Evolutionary conservation across 2,888 invertebrate genomes (phyloP).

Genomic region (Hofmannophila pseudospretella): DNA sequence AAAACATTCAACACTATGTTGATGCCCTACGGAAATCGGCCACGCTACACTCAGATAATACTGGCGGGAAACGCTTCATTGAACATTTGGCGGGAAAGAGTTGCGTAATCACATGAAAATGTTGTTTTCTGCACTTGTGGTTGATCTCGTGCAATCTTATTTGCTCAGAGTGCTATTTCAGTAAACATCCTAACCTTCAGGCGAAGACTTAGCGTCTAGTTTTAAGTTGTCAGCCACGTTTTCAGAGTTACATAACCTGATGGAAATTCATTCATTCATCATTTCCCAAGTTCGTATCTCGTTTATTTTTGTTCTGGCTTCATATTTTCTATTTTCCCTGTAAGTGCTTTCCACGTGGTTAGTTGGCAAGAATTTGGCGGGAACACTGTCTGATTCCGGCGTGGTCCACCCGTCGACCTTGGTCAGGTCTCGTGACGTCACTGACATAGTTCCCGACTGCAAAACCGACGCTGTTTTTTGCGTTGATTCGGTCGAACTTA

Average conservation of each 20-base stretch:
- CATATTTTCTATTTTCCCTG: slow-evolving; percentile 2
- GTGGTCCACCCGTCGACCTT: slow-evolving; percentile 64
- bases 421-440: slow-evolving; percentile 59
- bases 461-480: slow-evolving; percentile 52
- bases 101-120: slow-evolving; percentile 62
- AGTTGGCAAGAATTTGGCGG: slow-evolving; percentile 53
- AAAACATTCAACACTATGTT: slow-evolving; percentile 23
- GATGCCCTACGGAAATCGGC: slow-evolving; percentile 38
- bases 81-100: slow-evolving; percentile 69
- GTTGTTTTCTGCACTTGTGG: slow-evolving; percentile 25
- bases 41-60: slow-evolving; percentile 43
- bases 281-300: slow-evolving; percentile 8
- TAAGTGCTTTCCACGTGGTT: slow-evolving; percentile 31
- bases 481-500: slow-evolving; percentile 39
- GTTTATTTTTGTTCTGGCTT: slow-evolving; percentile 3
- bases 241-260: slow-evolving; percentile 9
- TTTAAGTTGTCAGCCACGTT: slow-evolving; percentile 15
- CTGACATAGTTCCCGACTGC: slow-evolving; percentile 70
- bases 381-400: slow-evolving; percentile 34
- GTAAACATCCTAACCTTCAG: not conserved
- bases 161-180: not conserved
- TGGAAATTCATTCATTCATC: slow-evolving; percentile 13
- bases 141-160: slow-evolving; percentile 1
- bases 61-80: slow-evolving; percentile 72
- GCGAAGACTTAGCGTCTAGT: not conserved